A percentile compares a stretch with the other conserved stretches of the same genome.
phyloP scores from a whole-genome alignment of 2,113 vertebrate genomes.

The Australoheros scitulus region DNA sequence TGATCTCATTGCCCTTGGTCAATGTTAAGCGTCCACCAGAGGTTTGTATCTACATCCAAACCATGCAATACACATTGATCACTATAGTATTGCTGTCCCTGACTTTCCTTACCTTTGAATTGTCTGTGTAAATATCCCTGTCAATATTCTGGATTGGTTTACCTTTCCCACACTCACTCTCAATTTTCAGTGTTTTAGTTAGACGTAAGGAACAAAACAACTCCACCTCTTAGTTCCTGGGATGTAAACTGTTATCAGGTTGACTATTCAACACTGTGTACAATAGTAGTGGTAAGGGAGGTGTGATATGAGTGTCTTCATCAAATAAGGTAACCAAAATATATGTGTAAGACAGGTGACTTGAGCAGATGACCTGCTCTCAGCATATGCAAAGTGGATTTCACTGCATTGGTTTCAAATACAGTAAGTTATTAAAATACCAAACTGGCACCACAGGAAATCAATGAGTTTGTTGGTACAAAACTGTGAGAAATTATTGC shows the following conservation, averaged over 20 bases:
- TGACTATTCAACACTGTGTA: background rate
- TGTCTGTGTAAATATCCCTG: background rate
- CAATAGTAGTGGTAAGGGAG: background rate
- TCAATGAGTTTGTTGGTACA: background rate
- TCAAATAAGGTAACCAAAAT: background rate
- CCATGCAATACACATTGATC: background rate
- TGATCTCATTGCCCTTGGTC: conserved; percentile 1
- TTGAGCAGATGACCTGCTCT: background rate
- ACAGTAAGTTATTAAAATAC: background rate
- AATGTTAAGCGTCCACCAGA: background rate
- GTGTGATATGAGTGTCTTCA: background rate
- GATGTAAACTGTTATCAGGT: background rate
- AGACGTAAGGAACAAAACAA: background rate
- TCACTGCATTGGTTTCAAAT: background rate
- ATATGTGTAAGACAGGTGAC: background rate
- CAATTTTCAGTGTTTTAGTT: background rate
- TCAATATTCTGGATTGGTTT: background rate
- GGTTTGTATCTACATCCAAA: background rate
- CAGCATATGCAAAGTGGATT: background rate
- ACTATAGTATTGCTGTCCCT: background rate
- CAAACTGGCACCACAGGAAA: background rate
- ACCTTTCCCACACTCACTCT: background rate
- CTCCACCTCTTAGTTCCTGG: background rate
- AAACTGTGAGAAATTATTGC: background rate
- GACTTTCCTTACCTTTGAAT: background rate